Evolutionary conservation across 2,113 vertebrate genomes (phyloP).

Genomic region (Mormoops blainvillei): DNA sequence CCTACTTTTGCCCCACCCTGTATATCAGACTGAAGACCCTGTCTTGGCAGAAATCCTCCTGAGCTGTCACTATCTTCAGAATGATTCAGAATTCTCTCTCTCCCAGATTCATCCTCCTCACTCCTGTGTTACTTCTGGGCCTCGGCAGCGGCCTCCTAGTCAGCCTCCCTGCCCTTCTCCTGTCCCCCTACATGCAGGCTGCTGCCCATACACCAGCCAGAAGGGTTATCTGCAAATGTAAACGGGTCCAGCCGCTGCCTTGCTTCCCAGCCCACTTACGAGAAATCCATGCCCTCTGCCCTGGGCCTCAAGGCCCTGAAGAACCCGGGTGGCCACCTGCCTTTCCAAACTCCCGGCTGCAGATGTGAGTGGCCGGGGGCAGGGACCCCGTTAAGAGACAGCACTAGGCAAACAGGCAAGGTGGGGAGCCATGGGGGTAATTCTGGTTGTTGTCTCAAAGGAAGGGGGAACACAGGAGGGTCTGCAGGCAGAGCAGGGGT

Average conservation of each 20-base stretch:
- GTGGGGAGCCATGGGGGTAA: background rate
- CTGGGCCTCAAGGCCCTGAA: background rate
- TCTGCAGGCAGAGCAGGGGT: background rate
- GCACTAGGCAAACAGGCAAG: background rate
- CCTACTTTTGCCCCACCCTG: background rate
- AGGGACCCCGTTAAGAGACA: background rate
- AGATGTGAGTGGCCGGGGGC: background rate
- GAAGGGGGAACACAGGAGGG: rapidly evolving
- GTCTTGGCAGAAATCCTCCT: background rate
- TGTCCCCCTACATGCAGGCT: background rate
- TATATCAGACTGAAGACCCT: background rate
- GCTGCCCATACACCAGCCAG: background rate
- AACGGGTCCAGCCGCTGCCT: background rate
- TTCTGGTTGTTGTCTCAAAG: background rate
- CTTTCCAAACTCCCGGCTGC: background rate
- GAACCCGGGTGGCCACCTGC: background rate
- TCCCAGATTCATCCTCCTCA: background rate
- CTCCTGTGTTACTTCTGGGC: background rate
- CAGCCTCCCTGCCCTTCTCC: rapidly evolving
- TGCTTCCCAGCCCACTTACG: background rate
- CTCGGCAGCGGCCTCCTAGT: background rate
- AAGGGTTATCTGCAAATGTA: background rate
- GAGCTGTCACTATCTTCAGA: background rate
- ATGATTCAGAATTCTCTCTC: background rate
- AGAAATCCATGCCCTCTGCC: background rate